These are phyloP conservation scores for Galemys pyrenaicus DNA, from an alignment of 2,113 vertebrate species.

Conservation along the genomic window DNA sequence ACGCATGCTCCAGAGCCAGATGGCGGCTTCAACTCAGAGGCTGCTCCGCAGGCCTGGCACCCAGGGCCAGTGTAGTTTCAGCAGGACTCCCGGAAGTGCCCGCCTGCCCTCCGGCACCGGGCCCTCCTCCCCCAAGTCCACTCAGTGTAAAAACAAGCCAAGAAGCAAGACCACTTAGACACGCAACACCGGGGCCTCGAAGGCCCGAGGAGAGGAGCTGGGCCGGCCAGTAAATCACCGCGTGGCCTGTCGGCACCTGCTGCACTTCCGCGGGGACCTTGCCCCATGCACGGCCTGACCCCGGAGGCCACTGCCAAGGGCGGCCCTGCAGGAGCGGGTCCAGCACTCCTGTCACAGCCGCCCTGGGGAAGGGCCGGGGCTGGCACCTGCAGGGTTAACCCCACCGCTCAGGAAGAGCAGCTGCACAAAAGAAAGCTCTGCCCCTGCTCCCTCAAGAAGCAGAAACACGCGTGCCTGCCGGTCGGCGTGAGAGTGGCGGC, in stretches of 20 bases:
- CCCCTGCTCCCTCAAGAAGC: slow-evolving; percentile 70
- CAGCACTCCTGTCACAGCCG: accelerated
- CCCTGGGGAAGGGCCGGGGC: too few species aligned
- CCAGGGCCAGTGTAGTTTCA: too few species aligned
- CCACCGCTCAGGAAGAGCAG: slow-evolving; percentile 69
- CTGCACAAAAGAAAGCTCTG: slow-evolving; percentile 74
- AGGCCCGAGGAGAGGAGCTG: neutral
- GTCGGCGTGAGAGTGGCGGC: too few species aligned
- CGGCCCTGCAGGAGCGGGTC: neutral
- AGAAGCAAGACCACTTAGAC: neutral
- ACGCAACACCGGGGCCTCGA: neutral
- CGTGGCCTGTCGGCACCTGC: too few species aligned
- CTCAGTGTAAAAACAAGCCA: neutral
- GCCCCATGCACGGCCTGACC: too few species aligned
- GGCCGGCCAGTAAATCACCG: too few species aligned
- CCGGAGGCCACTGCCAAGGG: neutral
- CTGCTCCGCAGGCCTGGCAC: neutral
- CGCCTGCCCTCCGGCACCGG: accelerated
- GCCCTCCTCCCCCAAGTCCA: too few species aligned
- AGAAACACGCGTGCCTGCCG: slow-evolving; percentile 76
- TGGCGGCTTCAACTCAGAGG: neutral
- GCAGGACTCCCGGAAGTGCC: too few species aligned
- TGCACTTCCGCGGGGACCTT: too few species aligned
- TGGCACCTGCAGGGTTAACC: slow-evolving; percentile 83
- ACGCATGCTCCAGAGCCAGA: neutral